These are phyloP conservation scores for Zophobas morio DNA, from an alignment of 1,140 invertebrate species.

Conservation along the genomic window DNA sequence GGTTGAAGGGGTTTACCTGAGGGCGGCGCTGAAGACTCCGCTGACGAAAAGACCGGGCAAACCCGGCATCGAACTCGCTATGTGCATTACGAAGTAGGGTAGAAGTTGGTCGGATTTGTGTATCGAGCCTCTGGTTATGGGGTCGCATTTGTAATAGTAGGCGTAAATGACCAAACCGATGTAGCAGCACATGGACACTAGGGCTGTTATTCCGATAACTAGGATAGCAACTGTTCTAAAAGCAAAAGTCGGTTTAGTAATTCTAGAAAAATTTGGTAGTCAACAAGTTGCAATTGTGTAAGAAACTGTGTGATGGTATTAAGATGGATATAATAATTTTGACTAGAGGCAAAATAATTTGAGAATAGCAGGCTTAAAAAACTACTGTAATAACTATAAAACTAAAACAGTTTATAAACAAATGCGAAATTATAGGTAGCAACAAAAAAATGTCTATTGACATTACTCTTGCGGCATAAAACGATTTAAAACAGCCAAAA, in stretches of 20 bases:
- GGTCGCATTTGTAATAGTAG: conserved; percentile 82
- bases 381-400: too few relatives aligned
- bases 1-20: conserved; percentile 68
- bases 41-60: conserved; percentile 79
- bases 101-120: conserved; percentile 72
- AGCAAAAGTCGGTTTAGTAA: conserved; percentile 2
- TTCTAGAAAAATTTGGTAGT: too few relatives aligned
- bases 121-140: conserved; percentile 74
- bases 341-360: too few relatives aligned
- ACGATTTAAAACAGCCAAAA: too few relatives aligned
- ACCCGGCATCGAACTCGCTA: conserved; percentile 71
- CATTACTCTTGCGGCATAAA: too few relatives aligned
- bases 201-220: conserved; percentile 65
- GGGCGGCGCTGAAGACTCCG: conserved; percentile 78
- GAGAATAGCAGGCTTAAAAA: too few relatives aligned
- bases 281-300: too few relatives aligned
- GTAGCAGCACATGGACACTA: conserved; percentile 70
- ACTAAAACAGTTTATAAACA: too few relatives aligned
- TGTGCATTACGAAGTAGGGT: conserved; percentile 77
- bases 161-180: conserved; percentile 83
- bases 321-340: too few relatives aligned
- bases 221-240: conserved; percentile 67
- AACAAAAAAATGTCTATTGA: too few relatives aligned
- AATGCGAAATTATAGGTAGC: too few relatives aligned
- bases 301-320: too few relatives aligned